Conservation (phyloP, 2,113 vertebrate species). For the Chionis minor region DNA sequence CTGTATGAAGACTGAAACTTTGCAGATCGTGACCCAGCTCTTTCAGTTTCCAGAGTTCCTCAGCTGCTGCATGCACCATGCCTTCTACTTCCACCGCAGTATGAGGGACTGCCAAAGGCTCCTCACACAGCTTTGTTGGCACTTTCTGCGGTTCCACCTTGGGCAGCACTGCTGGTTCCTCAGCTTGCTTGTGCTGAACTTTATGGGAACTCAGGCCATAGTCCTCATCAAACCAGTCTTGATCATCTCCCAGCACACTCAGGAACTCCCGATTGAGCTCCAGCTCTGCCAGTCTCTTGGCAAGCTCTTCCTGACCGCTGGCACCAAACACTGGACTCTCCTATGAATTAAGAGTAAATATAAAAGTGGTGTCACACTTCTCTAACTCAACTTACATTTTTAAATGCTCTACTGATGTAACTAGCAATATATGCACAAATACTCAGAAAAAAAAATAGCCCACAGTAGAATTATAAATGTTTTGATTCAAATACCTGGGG, state of each 20-base stretch:
- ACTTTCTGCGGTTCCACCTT: constrained; percentile 78
- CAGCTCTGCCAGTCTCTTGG: constrained; percentile 90
- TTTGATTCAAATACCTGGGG: neutral
- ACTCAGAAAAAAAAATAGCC: neutral
- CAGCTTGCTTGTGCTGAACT: constrained; percentile 82
- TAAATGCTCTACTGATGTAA: neutral
- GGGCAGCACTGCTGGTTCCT: constrained; percentile 71
- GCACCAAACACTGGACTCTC: constrained; percentile 90
- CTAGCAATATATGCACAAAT: neutral
- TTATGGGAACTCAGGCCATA: constrained; percentile 90
- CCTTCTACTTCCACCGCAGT: constrained; percentile 83
- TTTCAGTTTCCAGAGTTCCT: constrained; percentile 89
- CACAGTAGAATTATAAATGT: neutral
- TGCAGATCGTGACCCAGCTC: constrained; percentile 75
- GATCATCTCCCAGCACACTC: constrained; percentile 88
- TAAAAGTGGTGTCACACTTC: neutral
- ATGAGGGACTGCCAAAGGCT: constrained; percentile 89
- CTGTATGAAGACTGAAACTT: constrained; percentile 67
- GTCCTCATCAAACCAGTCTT: constrained; percentile 99
- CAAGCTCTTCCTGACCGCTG: constrained; percentile 91
- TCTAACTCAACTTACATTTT: neutral
- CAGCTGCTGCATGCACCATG: constrained; percentile 84
- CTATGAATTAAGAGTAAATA: constrained; percentile 60
- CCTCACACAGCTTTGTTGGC: constrained; percentile 80
- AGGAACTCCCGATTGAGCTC: constrained; percentile 89